Base-by-base conservation (phyloP, 1,140 invertebrate species). In the Trichoplusia ni region DNA sequence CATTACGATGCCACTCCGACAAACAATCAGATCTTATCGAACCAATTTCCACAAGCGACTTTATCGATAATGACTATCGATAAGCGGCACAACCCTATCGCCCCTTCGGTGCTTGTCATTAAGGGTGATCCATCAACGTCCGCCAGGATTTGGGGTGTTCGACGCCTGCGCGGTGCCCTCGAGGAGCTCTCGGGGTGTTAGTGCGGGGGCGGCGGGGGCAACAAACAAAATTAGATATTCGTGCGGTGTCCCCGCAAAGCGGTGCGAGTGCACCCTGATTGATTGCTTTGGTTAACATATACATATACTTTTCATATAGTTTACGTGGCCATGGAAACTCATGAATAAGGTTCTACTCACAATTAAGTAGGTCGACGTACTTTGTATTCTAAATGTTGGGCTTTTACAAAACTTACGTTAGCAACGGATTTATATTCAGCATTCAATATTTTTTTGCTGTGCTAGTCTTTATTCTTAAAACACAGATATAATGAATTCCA, bases 41-140 rank as follows among this genome's bases (percentile, higher is more conserved):
- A 56, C 53, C 69, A 71, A 74, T 62, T 76, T 64, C 33, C 54
- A 56, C 29, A 56, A 71, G 64, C 59, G 60, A 71, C 44, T 72
- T 47, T 73, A 80, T 80, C 82, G 79, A 84, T 73, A 75, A 64
- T 31, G 46, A 53, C 19, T 53, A 67, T 72, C 67, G 74, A 74
- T 66, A 77, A 64, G 40, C 38, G 23, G 21, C 44, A 14, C 80
- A 70, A 53, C 75, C 69, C 78, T 82, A 53, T 46, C 77, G 71
- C 76, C 84, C 83, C 81, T 84, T 85, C 80, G 77, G 77, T 79
- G 79, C 84, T 82, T 86, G 87, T 90, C 87, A 90, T 90, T 90
- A 88, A 88, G 85, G 85, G 87, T 90, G 87, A 90, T 90, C 87
- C 87, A 90, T 90, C 87, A 90, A 89, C 78, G 87, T 90, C 87